Percentiles rank a stretch among this genome's conserved stretches.
These are phyloP conservation scores for Scophthalmus maximus DNA, from an alignment of 2,113 vertebrate genomes.

Conservation along the genomic window DNA sequence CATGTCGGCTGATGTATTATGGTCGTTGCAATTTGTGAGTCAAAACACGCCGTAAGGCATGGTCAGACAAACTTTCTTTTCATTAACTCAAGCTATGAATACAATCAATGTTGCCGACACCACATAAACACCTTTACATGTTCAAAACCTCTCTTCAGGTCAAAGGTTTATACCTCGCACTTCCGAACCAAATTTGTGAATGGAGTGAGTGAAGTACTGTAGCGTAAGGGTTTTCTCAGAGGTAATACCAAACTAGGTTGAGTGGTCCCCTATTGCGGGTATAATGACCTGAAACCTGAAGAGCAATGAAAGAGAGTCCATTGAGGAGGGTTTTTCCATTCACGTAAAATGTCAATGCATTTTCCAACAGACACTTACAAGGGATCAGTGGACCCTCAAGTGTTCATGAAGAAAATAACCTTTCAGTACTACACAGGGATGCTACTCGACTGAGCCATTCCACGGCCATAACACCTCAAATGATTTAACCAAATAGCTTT, in stretches of 20 bases:
- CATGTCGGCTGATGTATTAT: neutral
- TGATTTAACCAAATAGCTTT: slow-evolving; percentile 78
- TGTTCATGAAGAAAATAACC: slow-evolving; percentile 82
- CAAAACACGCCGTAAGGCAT: neutral
- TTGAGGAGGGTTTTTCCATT: slow-evolving; percentile 76
- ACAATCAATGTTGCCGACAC: slow-evolving; percentile 15
- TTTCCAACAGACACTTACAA: slow-evolving; percentile 79
- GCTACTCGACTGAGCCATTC: slow-evolving; percentile 64
- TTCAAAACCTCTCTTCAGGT: slow-evolving; percentile 27
- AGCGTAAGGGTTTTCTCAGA: slow-evolving; percentile 59
- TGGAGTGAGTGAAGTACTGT: slow-evolving; percentile 43
- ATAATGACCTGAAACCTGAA: slow-evolving; percentile 79
- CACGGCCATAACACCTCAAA: slow-evolving; percentile 72
- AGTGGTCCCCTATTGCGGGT: slow-evolving; percentile 75
- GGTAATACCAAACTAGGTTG: slow-evolving; percentile 76
- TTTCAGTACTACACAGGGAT: slow-evolving; percentile 74
- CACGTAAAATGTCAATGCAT: slow-evolving; percentile 82
- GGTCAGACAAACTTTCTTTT: slow-evolving; percentile 5
- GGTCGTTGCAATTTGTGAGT: neutral
- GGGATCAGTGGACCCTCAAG: slow-evolving; percentile 81
- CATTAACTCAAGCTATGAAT: slow-evolving; percentile 2
- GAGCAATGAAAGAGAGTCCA: slow-evolving; percentile 74
- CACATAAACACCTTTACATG: slow-evolving; percentile 21
- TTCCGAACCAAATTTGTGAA: slow-evolving; percentile 57
- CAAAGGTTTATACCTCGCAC: slow-evolving; percentile 52